Evolutionary conservation across 2,888 invertebrate genomes (phyloP), one percentile per base, ranked within the genome.

Genomic region (Erebia epiphron): DNA sequence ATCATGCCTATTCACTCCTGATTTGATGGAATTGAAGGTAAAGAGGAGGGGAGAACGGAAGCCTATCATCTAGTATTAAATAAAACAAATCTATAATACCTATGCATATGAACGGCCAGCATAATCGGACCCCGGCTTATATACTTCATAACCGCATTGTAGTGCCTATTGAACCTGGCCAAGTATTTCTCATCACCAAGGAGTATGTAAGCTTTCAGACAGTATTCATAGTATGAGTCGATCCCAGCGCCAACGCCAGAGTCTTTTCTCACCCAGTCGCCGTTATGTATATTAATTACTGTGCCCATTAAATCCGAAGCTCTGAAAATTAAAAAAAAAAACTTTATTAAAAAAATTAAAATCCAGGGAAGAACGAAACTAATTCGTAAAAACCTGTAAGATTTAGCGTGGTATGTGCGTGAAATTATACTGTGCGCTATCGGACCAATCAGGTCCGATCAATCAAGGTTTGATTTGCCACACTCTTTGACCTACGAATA

Each of bases 211-310:
- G 99, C 98, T 89, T 99, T 99, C 46, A 99, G 95, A 76, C 98
- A 97, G 89, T 99, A 99, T 89, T 99, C 99, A 84, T 99, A 99
- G 89, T 99, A 99, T 0, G 99, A 99, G 90, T 99, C 99, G 78
- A 99, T 99, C 41, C 99, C 99, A 14, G 99, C 99, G n/a, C 99
- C 99, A 9, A 99, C 98, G 1, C 99, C 99, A 1, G 98, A 98
- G 87, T 99, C 99, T 81, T 98, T 95, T 61, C 99, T 94, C 7
- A 99, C 96, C 99, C 99, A 99, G 88, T 99, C 98, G 0, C 99
- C 99, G 2, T 97, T 98, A 87, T 99, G 98, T n/a, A 99, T 97
- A 91, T 99, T 99, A 67, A 99, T 95, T 8, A 99, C 98, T 0
- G 99, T 98, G 5, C 99, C 99, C 97, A 99, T 98, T 10, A 99